Base-by-base conservation (phyloP, 2,797 vertebrate genomes). In the Trematomus bernacchii region DNA sequence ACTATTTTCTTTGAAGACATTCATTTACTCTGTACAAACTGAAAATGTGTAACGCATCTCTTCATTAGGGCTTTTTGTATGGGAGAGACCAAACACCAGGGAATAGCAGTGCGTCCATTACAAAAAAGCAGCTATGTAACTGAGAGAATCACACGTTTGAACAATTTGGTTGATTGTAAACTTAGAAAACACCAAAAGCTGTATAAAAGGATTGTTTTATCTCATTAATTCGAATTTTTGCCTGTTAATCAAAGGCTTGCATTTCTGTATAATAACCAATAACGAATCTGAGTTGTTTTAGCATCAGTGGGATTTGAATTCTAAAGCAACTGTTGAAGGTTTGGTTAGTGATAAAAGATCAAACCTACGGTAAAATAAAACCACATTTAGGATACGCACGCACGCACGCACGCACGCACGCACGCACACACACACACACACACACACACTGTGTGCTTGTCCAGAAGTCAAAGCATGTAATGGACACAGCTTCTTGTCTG, bases 271-370 rank as follows among this genome's bases (percentile, higher is more conserved):
- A 43, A 48, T 33, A 53, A 40, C 12, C 6, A 19, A 9, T 33
- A 53, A 40, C 12, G 10, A 30, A 9, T 76, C 3, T 69, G 43
- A 46, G 13, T 68, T 55, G 73, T 55, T 18, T 33, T 33, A 69
- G 40, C 3, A 2, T 53, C 11, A 55, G 40, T 50, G 66, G 4
- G 63, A 47, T 77, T 71, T 80, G 27, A 10, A 43, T 47, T 71
- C 11, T 55, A 82, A 54, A 30, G 14, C 53, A 61, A 81, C 46
- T 54, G 43, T 55, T 44, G 44, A 53, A 61, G 53, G 23, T 3
- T 2, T 64, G 47, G 52, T 76, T 61, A 76, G 85, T 57, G 67
- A 77, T 81, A 59, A 80, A 76, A 52, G 46, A 33, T 80, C 23
- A 52, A 75, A 30, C 47, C 47, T 61, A 7, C n/a, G 3, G 65